Evolutionary conservation across 2,113 vertebrate genomes (phyloP).

Genomic region (Notiomystis cincta): DNA sequence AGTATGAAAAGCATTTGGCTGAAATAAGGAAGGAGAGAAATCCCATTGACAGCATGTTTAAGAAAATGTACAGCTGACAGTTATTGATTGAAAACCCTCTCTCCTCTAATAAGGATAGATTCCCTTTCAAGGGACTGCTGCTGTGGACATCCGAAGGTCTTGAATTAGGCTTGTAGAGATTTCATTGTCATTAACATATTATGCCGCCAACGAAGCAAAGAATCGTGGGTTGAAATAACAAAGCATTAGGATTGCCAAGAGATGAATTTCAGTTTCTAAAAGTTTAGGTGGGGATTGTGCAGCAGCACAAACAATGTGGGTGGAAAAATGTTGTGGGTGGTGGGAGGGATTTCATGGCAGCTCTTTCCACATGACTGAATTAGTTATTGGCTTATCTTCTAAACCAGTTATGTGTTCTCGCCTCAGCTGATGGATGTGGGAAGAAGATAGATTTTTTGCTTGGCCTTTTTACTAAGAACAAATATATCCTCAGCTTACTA

Average conservation of each 20-base stretch:
- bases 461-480: slow-evolving; percentile 44
- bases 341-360: slow-evolving; percentile 60
- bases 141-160: slow-evolving; percentile 29
- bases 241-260: slow-evolving; percentile 34
- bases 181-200: slow-evolving; percentile 19
- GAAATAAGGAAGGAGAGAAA: neutral
- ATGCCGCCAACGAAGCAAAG: neutral
- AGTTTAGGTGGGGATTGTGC: slow-evolving; percentile 58
- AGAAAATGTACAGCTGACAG: slow-evolving; percentile 53
- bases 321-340: slow-evolving; percentile 60
- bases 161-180: neutral
- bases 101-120: slow-evolving; percentile 46
- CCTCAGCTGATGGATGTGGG: slow-evolving; percentile 46
- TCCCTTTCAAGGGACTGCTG: slow-evolving; percentile 34
- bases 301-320: slow-evolving; percentile 65
- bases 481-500: slow-evolving; percentile 36
- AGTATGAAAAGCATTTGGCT: slow-evolving; percentile 20
- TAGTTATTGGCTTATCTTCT: slow-evolving; percentile 65
- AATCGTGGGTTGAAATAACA: slow-evolving; percentile 56
- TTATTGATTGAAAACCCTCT: slow-evolving; percentile 59
- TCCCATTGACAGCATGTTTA: slow-evolving; percentile 15
- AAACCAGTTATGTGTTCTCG: slow-evolving; percentile 47
- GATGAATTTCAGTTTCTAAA: slow-evolving; percentile 57
- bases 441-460: slow-evolving; percentile 44
- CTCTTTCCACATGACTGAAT: slow-evolving; percentile 62